A percentile compares a stretch with the other conserved stretches of the same genome.
Conservation (phyloP, 2,797 vertebrate genomes). For the Cygnus olor region DNA sequence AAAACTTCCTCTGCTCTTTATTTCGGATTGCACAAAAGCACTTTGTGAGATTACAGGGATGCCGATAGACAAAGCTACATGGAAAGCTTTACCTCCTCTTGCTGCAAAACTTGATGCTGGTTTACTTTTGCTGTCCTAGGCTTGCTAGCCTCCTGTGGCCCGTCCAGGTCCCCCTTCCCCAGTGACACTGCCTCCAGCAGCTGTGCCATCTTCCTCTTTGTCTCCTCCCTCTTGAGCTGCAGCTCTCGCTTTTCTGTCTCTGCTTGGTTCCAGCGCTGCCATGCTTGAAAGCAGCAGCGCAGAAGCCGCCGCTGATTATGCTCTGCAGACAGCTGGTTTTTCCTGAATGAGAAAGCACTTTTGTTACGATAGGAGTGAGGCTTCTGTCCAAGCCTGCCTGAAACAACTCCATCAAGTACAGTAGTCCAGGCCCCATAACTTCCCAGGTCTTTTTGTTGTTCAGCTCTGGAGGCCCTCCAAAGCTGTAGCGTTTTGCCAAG, state of each 20-base stretch:
- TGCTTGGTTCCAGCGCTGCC: conserved; percentile 83
- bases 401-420: background rate
- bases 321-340: conserved; percentile 79
- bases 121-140: background rate
- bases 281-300: conserved; percentile 81
- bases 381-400: background rate
- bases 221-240: conserved; percentile 84
- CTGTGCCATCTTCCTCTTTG: conserved; percentile 85
- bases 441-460: background rate
- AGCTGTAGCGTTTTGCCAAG: background rate
- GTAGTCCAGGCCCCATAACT: background rate
- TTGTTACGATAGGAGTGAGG: background rate
- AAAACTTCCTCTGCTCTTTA: background rate
- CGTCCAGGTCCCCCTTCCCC: conserved; percentile 32
- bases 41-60: background rate
- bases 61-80: background rate
- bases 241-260: conserved; percentile 80
- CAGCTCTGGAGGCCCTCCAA: background rate
- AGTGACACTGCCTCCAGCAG: conserved; percentile 82
- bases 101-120: background rate
- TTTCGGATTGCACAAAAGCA: background rate
- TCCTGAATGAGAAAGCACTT: conserved; percentile 68
- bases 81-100: conserved; percentile 51
- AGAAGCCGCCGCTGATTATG: conserved; percentile 84
- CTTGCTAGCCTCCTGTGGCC: background rate